These are phyloP conservation scores for Chrysolina haemoptera DNA, from an alignment of 2,888 invertebrate genomes.

Conservation along the genomic window DNA sequence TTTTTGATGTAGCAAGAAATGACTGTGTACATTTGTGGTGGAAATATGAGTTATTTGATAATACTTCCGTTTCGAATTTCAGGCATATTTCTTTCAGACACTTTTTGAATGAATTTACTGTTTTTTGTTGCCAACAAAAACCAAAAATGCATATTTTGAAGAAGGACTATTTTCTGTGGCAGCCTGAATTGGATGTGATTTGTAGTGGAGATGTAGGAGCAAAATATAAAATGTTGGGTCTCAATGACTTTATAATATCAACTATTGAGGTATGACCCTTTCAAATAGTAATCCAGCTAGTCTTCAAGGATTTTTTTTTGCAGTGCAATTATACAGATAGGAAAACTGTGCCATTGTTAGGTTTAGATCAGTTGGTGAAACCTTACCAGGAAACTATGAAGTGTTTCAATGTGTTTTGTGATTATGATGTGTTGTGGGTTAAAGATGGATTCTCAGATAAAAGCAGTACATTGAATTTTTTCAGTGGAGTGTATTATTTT, in stretches of 20 bases:
- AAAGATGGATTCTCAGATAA: slow-evolving; percentile 7
- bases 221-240: slow-evolving; percentile 39
- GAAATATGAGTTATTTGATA: slow-evolving; percentile 39
- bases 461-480: neutral
- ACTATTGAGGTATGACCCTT: slow-evolving; percentile 34
- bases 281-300: no score
- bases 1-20: slow-evolving; percentile 10
- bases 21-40: slow-evolving; percentile 32
- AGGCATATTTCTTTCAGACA: slow-evolving; percentile 17
- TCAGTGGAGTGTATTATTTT: slow-evolving; percentile 36
- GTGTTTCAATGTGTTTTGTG: slow-evolving; percentile 31
- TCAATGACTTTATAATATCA: slow-evolving; percentile 32
- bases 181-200: slow-evolving; percentile 41
- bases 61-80: slow-evolving; percentile 11
- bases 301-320: slow-evolving; percentile 18
- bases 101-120: slow-evolving; percentile 17
- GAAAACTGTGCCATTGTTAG: slow-evolving; percentile 29
- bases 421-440: slow-evolving; percentile 35
- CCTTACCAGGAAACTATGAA: slow-evolving; percentile 29
- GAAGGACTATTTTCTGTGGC: slow-evolving; percentile 45
- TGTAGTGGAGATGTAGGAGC: slow-evolving; percentile 42
- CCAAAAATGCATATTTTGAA: slow-evolving; percentile 41
- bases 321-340: slow-evolving; percentile 26
- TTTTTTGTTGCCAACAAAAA: slow-evolving; percentile 29
- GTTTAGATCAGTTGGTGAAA: neutral